phyloP scores from a whole-genome alignment of 2,797 vertebrate genomes.

The Sternarchorhynchus goeldii region DNA sequence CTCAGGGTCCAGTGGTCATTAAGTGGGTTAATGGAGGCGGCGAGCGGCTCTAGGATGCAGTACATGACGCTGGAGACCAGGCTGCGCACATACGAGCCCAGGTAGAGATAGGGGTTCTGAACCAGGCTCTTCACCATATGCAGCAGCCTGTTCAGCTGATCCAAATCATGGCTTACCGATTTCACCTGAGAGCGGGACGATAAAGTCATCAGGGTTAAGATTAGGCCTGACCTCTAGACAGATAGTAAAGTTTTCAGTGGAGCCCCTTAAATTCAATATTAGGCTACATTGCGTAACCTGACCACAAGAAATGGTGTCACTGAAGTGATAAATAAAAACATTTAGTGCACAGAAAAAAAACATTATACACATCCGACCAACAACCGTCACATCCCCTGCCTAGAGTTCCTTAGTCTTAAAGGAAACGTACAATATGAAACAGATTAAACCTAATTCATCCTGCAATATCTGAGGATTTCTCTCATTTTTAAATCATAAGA shows the following conservation, averaged over 20 bases:
- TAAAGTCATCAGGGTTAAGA: neutral
- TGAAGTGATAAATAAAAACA: neutral
- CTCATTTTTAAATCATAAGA: no score
- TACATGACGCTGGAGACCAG: conserved; percentile 91
- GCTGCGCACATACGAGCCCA: conserved; percentile 90
- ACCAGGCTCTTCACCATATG: conserved; percentile 91
- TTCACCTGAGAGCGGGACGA: conserved; percentile 79
- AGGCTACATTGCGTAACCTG: neutral
- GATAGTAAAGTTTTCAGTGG: neutral
- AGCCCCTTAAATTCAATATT: neutral
- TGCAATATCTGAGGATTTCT: no score
- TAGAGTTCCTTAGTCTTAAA: no score
- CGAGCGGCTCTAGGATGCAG: conserved; percentile 91
- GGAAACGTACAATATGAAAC: no score
- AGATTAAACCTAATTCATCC: no score
- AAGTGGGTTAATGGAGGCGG: conserved; percentile 93
- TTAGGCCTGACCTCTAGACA: neutral
- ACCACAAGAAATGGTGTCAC: no score
- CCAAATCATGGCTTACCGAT: conserved; percentile 91
- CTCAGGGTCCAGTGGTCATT: conserved; percentile 96
- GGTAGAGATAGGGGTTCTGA: conserved; percentile 88
- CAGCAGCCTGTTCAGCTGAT: conserved; percentile 87
- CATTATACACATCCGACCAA: neutral
- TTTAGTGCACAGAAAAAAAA: neutral
- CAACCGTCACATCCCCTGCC: neutral